phyloP scores from a whole-genome alignment of 2,113 vertebrate species.

The Chamaea fasciata region DNA sequence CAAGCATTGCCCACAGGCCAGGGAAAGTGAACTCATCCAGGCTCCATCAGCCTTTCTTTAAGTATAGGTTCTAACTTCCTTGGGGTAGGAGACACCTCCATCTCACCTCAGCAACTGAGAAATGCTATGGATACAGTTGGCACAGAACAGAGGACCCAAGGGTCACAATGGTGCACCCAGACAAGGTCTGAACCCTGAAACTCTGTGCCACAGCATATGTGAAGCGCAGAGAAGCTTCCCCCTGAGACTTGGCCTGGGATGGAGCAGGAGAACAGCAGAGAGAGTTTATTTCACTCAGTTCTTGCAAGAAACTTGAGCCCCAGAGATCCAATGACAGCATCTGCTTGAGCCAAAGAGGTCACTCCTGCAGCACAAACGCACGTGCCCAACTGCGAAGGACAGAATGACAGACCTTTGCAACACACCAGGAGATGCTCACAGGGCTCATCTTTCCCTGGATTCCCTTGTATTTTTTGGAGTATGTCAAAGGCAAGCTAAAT shows the following conservation, averaged over 20 bases:
- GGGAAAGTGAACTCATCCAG: neutral
- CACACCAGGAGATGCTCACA: neutral
- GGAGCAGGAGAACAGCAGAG: neutral
- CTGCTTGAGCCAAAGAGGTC: neutral
- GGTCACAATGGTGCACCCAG: fast-evolving
- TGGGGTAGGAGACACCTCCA: neutral
- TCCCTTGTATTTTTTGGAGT: fast-evolving
- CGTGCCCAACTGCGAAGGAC: neutral
- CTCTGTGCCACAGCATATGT: neutral
- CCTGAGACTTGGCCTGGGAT: neutral
- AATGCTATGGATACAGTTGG: neutral
- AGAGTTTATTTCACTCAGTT: neutral
- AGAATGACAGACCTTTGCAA: neutral
- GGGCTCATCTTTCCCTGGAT: neutral
- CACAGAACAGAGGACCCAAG: neutral
- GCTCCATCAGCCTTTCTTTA: neutral
- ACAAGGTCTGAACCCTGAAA: neutral
- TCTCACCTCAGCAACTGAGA: neutral
- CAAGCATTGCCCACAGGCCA: neutral
- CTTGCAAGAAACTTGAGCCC: neutral
- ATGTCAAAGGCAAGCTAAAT: neutral
- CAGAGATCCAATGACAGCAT: neutral
- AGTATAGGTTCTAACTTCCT: neutral
- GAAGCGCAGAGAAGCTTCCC: neutral
- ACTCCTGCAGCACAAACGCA: neutral